These are phyloP conservation scores for Anneissia japonica DNA, from an alignment of 35 echinoderm and acorn worm species.

Conservation along the genomic window DNA sequence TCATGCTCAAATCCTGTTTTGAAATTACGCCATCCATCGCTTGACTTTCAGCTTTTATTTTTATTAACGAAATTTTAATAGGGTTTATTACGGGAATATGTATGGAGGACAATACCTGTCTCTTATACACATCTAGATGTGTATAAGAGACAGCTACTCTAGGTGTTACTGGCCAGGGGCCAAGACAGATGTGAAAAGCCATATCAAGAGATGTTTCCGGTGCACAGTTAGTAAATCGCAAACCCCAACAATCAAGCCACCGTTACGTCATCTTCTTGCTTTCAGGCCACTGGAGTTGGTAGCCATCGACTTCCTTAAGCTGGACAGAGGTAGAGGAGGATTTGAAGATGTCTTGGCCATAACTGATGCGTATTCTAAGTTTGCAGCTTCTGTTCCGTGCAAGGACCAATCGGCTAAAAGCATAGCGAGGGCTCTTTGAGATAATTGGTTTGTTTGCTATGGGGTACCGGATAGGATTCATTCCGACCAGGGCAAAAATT, in stretches of 20 bases:
- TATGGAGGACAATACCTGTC: too few relatives aligned
- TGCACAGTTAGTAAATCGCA: not conserved
- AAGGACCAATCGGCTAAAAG: not conserved
- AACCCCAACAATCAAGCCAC: not conserved
- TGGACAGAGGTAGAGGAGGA: not conserved
- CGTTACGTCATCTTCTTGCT: not conserved
- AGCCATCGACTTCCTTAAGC: not conserved
- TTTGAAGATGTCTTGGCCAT: not conserved
- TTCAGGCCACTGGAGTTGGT: not conserved
- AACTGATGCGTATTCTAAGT: constrained; percentile 12
- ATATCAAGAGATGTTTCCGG: not conserved
- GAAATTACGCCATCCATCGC: too few relatives aligned
- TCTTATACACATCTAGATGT: too few relatives aligned
- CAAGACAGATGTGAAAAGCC: not conserved
- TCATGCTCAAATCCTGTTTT: too few relatives aligned
- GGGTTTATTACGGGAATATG: too few relatives aligned
- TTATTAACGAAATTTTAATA: too few relatives aligned
- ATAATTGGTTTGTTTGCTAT: not conserved
- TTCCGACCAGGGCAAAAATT: too few relatives aligned
- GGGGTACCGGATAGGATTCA: too few relatives aligned
- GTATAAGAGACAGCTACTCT: too few relatives aligned
- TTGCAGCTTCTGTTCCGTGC: not conserved
- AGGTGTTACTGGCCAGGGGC: not conserved
- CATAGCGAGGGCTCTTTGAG: not conserved
- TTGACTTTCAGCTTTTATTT: too few relatives aligned